Percentiles rank a stretch among this genome's conserved stretches.
phyloP scores from a whole-genome alignment of 2,888 invertebrate species.

The Nineta flava region DNA sequence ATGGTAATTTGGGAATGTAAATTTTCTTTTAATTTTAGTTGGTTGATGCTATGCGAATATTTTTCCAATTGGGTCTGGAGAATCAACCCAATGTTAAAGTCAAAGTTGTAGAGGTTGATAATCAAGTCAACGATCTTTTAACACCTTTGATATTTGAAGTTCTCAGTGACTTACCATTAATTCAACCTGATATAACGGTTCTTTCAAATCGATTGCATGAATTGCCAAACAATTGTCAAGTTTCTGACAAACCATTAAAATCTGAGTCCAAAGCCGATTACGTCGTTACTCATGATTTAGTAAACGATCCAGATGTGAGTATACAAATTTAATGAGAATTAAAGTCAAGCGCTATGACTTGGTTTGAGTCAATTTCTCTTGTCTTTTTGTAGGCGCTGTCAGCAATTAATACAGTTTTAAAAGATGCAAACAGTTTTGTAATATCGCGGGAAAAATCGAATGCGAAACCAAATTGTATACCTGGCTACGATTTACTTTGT shows the following conservation, averaged over 20 bases:
- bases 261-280: slow-evolving; percentile 18
- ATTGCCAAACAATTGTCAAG: slow-evolving; percentile 33
- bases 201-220: slow-evolving; percentile 33
- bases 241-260: slow-evolving; percentile 43
- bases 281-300: slow-evolving; percentile 23
- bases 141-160: slow-evolving; percentile 38
- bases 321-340: neutral
- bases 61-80: slow-evolving; percentile 57
- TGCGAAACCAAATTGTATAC: too few relatives aligned
- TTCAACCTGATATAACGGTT: slow-evolving; percentile 48
- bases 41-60: slow-evolving; percentile 31
- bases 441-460: too few relatives aligned
- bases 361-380: too few relatives aligned
- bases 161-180: slow-evolving; percentile 49
- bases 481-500: too few relatives aligned
- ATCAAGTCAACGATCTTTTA: slow-evolving; percentile 28
- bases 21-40: too few relatives aligned
- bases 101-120: slow-evolving; percentile 28
- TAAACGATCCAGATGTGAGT: slow-evolving; percentile 33
- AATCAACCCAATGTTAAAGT: slow-evolving; percentile 47
- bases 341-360: too few relatives aligned
- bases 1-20: too few relatives aligned
- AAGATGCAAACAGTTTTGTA: too few relatives aligned
- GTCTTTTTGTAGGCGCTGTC: too few relatives aligned
- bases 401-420: too few relatives aligned